A percentile compares a stretch with the other conserved stretches of the same genome.
Evolutionary conservation across 2,797 vertebrate genomes (phyloP).

Genomic region (Acestrorhynchus altus): DNA sequence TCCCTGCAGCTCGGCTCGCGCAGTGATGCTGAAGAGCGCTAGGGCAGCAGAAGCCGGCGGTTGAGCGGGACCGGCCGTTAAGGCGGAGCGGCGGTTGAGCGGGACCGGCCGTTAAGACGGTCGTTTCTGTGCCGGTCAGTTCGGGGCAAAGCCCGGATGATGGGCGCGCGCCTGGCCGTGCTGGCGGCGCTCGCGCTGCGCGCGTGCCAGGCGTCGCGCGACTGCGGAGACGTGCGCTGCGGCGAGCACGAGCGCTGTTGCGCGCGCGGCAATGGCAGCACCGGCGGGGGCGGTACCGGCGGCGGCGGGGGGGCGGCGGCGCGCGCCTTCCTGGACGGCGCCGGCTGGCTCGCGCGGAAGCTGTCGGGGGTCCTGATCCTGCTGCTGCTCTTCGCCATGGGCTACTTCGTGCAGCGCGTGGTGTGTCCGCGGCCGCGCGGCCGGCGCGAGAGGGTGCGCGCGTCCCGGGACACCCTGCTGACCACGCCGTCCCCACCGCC

Average conservation of each 20-base stretch:
- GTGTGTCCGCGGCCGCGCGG: slow-evolving; percentile 87
- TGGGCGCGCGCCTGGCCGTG: slow-evolving; percentile 67
- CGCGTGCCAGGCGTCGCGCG: slow-evolving; percentile 79
- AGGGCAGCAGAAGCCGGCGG: neutral
- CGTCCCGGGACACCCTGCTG: slow-evolving; percentile 90
- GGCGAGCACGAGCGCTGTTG: slow-evolving; percentile 86
- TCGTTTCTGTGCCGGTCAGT: too few relatives aligned
- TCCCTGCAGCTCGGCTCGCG: neutral
- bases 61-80: neutral
- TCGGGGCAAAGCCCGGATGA: slow-evolving; percentile 33
- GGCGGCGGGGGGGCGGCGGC: slow-evolving; percentile 55
- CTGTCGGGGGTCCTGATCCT: slow-evolving; percentile 92
- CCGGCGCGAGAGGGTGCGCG: slow-evolving; percentile 61
- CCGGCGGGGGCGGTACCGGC: slow-evolving; percentile 1
- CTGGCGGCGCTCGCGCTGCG: slow-evolving; percentile 62
- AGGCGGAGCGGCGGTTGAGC: neutral
- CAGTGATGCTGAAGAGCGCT: neutral
- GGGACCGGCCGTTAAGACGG: neutral
- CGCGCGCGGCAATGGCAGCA: slow-evolving; percentile 77
- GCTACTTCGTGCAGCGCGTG: slow-evolving; percentile 92
- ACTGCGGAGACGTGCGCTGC: slow-evolving; percentile 85
- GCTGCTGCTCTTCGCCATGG: slow-evolving; percentile 90
- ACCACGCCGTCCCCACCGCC: slow-evolving; percentile 62
- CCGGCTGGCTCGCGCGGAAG: slow-evolving; percentile 90
- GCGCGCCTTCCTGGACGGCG: slow-evolving; percentile 88